Evolutionary conservation across 2,888 invertebrate genomes (phyloP).

Genomic region (Pachycephus smyrnensis): DNA sequence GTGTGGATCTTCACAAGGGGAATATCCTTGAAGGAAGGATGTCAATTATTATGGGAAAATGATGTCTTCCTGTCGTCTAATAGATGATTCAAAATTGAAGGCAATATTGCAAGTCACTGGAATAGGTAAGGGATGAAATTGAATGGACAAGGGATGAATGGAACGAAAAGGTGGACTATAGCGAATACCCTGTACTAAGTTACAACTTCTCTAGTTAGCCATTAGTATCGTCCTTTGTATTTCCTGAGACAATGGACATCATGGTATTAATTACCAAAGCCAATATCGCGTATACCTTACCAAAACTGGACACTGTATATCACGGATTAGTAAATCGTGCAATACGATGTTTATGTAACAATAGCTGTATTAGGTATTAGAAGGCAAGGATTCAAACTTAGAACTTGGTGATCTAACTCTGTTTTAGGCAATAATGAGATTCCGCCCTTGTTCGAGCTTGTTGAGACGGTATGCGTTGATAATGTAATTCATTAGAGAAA

Average conservation of each 20-base stretch:
- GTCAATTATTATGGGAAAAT: background rate
- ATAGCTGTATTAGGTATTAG: background rate
- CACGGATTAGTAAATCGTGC: background rate
- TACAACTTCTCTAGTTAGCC: conserved; percentile 40
- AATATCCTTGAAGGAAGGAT: background rate
- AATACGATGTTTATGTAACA: background rate
- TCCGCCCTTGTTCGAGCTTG: too few relatives aligned
- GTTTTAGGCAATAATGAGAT: too few relatives aligned
- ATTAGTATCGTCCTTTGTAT: conserved; percentile 52
- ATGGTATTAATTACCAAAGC: conserved; percentile 57
- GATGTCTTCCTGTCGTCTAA: background rate
- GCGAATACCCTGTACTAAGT: conserved; percentile 19
- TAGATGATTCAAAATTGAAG: background rate
- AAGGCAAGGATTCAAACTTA: too few relatives aligned
- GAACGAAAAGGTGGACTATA: background rate
- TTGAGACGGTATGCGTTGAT: too few relatives aligned
- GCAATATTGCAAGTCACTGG: background rate
- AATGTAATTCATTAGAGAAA: background rate
- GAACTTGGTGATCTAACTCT: too few relatives aligned
- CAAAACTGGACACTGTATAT: conserved; percentile 3
- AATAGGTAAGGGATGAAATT: background rate
- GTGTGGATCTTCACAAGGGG: background rate
- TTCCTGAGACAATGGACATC: conserved; percentile 46
- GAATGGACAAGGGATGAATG: background rate
- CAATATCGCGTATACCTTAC: conserved; percentile 46